phyloP scores from a whole-genome alignment of 2,113 vertebrate genomes.

The Amblyopsis rosae region DNA sequence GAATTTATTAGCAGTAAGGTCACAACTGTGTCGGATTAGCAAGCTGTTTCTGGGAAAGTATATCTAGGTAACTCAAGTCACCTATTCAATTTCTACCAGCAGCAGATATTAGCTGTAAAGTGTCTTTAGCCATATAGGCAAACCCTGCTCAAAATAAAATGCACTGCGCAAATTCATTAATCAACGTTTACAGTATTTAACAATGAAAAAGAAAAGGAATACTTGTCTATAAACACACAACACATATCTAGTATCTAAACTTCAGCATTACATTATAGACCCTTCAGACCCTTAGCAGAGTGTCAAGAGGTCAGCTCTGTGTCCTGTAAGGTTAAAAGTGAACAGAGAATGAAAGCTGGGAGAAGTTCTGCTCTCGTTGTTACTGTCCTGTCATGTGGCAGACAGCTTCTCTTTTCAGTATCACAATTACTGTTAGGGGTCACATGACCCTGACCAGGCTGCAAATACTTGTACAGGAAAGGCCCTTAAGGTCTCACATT shows the following conservation, averaged over 20 bases:
- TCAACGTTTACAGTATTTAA: neutral
- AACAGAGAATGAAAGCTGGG: neutral
- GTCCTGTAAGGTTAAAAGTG: neutral
- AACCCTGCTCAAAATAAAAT: no score
- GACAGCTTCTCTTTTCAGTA: constrained; percentile 3
- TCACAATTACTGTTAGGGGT: neutral
- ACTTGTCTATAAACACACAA: neutral
- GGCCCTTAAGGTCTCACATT: no score
- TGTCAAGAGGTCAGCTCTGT: neutral
- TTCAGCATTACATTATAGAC: neutral
- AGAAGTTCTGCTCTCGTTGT: constrained; percentile 6
- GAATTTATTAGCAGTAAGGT: constrained; percentile 15
- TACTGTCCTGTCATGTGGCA: constrained; percentile 8
- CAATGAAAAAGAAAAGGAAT: neutral
- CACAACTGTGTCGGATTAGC: neutral
- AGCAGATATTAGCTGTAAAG: no score
- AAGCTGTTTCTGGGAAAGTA: no score
- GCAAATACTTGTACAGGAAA: no score
- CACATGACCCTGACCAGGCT: neutral
- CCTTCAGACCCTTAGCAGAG: neutral
- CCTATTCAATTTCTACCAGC: no score
- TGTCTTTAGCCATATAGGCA: no score
- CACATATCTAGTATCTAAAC: neutral
- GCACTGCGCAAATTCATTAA: no score
- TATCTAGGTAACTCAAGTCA: no score